phyloP scores from a whole-genome alignment of 2,113 vertebrate genomes.

The Amphiprion percula region DNA sequence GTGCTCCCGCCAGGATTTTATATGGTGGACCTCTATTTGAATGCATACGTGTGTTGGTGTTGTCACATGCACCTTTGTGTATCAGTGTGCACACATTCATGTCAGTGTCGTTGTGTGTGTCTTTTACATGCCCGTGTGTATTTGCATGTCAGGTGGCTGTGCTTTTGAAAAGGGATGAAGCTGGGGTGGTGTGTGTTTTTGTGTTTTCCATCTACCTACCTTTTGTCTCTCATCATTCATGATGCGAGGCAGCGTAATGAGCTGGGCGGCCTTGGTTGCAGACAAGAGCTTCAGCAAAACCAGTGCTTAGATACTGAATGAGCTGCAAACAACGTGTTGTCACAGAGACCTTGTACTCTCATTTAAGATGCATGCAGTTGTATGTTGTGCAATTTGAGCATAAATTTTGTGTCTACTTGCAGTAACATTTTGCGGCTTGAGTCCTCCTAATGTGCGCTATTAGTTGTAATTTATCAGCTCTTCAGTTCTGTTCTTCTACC shows the following conservation, averaged over 20 bases:
- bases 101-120: background rate
- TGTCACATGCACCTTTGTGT: slow-evolving; percentile 25
- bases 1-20: slow-evolving; percentile 56
- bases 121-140: slow-evolving; percentile 13
- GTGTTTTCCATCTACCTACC: slow-evolving; percentile 47
- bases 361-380: slow-evolving; percentile 16
- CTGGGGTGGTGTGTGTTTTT: slow-evolving; percentile 38
- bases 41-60: slow-evolving; percentile 9
- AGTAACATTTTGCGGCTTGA: background rate
- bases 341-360: slow-evolving; percentile 40
- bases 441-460: background rate
- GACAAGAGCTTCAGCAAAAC: slow-evolving; percentile 45
- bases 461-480: slow-evolving; percentile 16
- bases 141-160: slow-evolving; percentile 57
- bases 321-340: slow-evolving; percentile 41
- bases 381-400: slow-evolving; percentile 31
- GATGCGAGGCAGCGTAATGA: slow-evolving; percentile 55
- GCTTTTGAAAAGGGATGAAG: slow-evolving; percentile 49
- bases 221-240: slow-evolving; percentile 70
- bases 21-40: slow-evolving; percentile 47
- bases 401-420: background rate
- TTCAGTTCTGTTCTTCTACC: slow-evolving; percentile 3
- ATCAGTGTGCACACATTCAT: background rate
- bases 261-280: slow-evolving; percentile 58
- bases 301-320: slow-evolving; percentile 29